A percentile compares a stretch with the other conserved stretches of the same genome.
Evolutionary conservation across 2,113 vertebrate genomes (phyloP).

Genomic region (Pygoscelis adeliae): DNA sequence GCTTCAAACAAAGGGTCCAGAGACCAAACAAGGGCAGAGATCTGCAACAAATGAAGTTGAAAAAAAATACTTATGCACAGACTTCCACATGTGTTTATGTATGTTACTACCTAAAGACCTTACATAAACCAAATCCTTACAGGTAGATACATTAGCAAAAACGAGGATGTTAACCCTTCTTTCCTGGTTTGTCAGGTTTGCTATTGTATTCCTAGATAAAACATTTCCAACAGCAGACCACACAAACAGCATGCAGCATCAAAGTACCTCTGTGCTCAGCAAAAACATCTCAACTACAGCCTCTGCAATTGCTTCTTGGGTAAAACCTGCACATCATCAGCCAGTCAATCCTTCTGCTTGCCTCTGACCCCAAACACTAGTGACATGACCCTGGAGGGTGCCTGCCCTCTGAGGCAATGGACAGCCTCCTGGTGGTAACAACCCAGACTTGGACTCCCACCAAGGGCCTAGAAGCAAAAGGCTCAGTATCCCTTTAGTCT

Average conservation of each 20-base stretch:
- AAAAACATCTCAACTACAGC: neutral
- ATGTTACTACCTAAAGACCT: neutral
- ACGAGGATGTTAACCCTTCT: neutral
- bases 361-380: neutral
- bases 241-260: neutral
- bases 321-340: neutral
- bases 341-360: neutral
- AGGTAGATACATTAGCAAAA: neutral
- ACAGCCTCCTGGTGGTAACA: neutral
- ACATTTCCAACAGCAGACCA: neutral
- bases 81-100: neutral
- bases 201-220: neutral
- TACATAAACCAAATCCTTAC: neutral
- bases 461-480: neutral
- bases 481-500: neutral
- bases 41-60: neutral
- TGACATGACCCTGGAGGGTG: fast-evolving
- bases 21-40: neutral
- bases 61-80: neutral
- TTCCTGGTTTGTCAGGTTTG: neutral
- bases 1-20: neutral
- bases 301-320: neutral
- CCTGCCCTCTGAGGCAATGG: neutral
- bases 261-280: neutral
- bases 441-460: neutral